Evolutionary conservation across 1,140 invertebrate species (phyloP).

Genomic region (Phortica variegata): DNA sequence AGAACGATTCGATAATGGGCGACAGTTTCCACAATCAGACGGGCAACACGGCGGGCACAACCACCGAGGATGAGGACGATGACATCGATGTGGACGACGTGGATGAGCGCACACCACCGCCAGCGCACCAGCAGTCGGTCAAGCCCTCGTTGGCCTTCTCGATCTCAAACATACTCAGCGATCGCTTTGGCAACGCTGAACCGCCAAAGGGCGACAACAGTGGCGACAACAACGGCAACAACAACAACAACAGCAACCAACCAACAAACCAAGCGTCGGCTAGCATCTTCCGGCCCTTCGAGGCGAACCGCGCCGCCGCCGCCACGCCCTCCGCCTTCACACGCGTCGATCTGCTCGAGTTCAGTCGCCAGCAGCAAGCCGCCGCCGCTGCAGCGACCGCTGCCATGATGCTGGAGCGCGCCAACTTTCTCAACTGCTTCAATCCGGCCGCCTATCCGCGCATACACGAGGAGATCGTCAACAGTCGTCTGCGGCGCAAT

Average conservation of each 20-base stretch:
- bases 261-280: constrained; percentile 14
- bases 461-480: constrained; percentile 54
- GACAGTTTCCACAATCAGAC: constrained; percentile 51
- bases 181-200: constrained; percentile 45
- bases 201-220: constrained; percentile 20
- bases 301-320: constrained; percentile 31
- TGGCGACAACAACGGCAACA: constrained; percentile 1
- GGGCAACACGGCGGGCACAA: constrained; percentile 24
- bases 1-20: constrained; percentile 49
- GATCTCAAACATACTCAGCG: constrained; percentile 55
- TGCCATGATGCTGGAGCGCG: constrained; percentile 53
- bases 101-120: constrained; percentile 29
- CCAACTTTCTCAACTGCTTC: constrained; percentile 53
- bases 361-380: constrained; percentile 49
- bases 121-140: constrained; percentile 43
- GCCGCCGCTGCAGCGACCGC: constrained; percentile 48
- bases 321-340: constrained; percentile 52
- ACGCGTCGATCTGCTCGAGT: constrained; percentile 47
- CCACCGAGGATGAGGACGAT: constrained; percentile 41
- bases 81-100: constrained; percentile 46
- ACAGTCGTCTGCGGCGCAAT: constrained; percentile 43
- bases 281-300: constrained; percentile 49
- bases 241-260: constrained; percentile 6
- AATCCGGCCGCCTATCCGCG: constrained; percentile 53
- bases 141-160: constrained; percentile 50